A percentile compares a stretch with the other conserved stretches of the same genome.
Conservation (phyloP, 2,113 vertebrate species). For the Cryptomyrus ogoouensis region DNA sequence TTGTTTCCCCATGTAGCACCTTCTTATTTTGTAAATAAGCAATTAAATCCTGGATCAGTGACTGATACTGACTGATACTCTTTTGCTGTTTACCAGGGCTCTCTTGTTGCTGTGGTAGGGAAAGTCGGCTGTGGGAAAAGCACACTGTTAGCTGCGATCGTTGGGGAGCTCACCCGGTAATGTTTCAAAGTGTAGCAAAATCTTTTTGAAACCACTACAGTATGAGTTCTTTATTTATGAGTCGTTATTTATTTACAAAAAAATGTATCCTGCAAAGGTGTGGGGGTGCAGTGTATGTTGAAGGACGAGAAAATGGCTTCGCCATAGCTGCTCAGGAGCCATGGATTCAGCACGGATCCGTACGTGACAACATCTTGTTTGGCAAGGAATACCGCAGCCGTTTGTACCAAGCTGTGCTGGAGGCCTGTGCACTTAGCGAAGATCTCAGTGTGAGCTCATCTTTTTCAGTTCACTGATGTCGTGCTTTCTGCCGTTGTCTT, state of each 20-base stretch:
- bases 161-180: conserved; percentile 88
- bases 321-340: conserved; percentile 84
- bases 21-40: neutral
- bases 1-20: neutral
- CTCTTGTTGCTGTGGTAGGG: conserved; percentile 81
- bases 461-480: neutral
- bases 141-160: conserved; percentile 78
- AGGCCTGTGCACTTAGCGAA: conserved; percentile 82
- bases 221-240: neutral
- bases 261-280: conserved; percentile 55
- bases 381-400: conserved; percentile 70
- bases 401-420: conserved; percentile 75
- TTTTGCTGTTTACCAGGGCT: conserved; percentile 61
- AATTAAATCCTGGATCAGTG: conserved; percentile 16
- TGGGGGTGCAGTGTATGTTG: conserved; percentile 66
- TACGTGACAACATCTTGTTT: conserved; percentile 90
- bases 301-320: conserved; percentile 73
- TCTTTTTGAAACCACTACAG: neutral
- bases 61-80: neutral
- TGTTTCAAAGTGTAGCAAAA: neutral
- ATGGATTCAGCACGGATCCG: conserved; percentile 91
- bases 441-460: conserved; percentile 74
- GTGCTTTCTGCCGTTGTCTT: neutral
- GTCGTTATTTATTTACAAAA: neutral
- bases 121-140: conserved; percentile 94